Conservation (phyloP, 2,797 vertebrate genomes). For the Acanthornis magna region DNA sequence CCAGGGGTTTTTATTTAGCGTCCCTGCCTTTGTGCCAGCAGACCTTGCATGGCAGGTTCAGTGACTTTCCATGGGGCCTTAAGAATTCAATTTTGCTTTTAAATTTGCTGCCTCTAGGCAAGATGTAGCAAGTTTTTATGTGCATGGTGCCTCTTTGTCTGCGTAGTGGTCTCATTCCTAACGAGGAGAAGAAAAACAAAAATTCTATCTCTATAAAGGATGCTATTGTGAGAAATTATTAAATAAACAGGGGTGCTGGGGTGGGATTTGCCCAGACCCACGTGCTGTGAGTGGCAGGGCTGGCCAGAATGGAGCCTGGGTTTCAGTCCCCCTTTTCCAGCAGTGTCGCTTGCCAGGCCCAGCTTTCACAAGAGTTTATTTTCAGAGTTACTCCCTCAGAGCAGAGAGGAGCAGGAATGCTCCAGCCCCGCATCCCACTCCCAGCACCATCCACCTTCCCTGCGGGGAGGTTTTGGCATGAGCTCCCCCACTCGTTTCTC, state of each 20-base stretch:
- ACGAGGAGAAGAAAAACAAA: constrained; percentile 13
- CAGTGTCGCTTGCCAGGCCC: neutral
- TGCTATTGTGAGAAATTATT: constrained; percentile 49
- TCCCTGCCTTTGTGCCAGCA: constrained; percentile 36
- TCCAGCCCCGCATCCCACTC: neutral
- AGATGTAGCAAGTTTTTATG: constrained; percentile 62
- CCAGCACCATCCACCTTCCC: constrained; percentile 43
- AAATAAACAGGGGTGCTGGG: neutral
- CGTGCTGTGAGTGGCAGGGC: neutral
- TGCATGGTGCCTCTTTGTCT: constrained; percentile 69
- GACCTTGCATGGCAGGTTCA: constrained; percentile 44
- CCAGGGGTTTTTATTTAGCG: constrained; percentile 13
- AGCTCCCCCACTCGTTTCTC: neutral
- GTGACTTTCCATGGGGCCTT: constrained; percentile 51
- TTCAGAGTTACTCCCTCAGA: neutral
- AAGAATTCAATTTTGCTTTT: constrained; percentile 64
- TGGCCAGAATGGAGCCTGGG: neutral
- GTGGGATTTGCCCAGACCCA: neutral
- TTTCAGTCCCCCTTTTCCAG: neutral
- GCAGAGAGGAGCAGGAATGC: neutral
- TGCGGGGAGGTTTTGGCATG: constrained; percentile 29
- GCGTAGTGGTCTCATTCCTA: constrained; percentile 37
- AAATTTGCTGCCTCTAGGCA: constrained; percentile 64
- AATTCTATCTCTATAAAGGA: constrained; percentile 12
- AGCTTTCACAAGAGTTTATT: neutral